Base-by-base conservation (phyloP, 2,797 vertebrate species). In the Xerus rutilus region DNA sequence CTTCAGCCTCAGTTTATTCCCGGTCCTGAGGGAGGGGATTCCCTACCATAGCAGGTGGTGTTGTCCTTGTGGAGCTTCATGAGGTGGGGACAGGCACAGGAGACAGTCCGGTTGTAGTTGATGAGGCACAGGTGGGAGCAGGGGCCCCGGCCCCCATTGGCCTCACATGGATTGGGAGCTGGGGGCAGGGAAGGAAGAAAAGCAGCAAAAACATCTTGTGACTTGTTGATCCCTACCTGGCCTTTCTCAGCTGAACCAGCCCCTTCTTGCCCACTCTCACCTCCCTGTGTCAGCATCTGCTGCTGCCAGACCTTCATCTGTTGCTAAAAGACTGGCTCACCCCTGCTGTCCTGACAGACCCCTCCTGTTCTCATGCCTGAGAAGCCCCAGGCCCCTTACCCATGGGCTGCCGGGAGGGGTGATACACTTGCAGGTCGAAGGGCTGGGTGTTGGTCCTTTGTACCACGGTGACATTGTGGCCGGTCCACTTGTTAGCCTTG, bases 401-500 rank as follows among this genome's bases (percentile, higher is more conserved):
- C 98, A 99, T 98, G 23, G 99, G 99, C 97, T 99, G 99, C 96
- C 99, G 99, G 96, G 99, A 99, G 0, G 99, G 99, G 98, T 99
- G 99, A 96, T 99, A 99, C 82, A 99, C 99, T 97, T 99, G 99
- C 97, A 99, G 98, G 98, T 99, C 99, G 10, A 99, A 99, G 18
- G 99, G 99, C 97, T 99, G 99, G 0, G 99, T 99, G 98, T 99
- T 99, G 98, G 99, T 99, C 79, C 99, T 99, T 97, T 99, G 99
- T 72, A 99, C 99, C 79, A 99, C 99, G 0, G 99, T 99, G 94
- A 99, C 99, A 0, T 99, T 99, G 98, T 99, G 99, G 73, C 99
- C 99, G 0, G 99, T 99, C 99, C 99, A 99, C 98, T 99, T 99
- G 98, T 99, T 99, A 97, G 99, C 99, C 98, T 99, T 99, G 97